Base-by-base conservation (phyloP, 64 coral and sea anemone genomes). In the Stylophora pistillata region DNA sequence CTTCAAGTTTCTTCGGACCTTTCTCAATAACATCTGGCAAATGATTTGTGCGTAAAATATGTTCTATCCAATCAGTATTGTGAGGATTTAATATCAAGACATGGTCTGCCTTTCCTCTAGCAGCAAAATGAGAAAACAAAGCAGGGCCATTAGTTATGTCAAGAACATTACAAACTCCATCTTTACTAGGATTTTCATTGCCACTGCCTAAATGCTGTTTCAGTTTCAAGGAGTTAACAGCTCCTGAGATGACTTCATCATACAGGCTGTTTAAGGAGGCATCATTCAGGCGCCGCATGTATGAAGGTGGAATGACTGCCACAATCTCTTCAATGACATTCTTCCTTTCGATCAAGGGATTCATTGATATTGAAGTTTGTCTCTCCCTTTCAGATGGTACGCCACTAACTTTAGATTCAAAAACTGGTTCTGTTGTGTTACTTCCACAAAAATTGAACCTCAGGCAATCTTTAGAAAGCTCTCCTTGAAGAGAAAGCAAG, bases 201-300 rank as follows among this genome's bases (percentile, higher is more conserved):
- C 9, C 26, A 72, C 4, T 54, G 71, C 9, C 3, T 32, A 10
- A 26, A 28, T 70, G 34, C 29, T 26, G 13, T 23, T 41, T 32
- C 61, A 23, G 62, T 69, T 76, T 79, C 29, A 84, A 23, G 28
- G 52, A 68, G 13, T 76, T 93, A 12, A 93, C 30, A 59, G 91
- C 86, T 73, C 10, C 65, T 64, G 17, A 58, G 74, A 97, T 64
- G 18, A 72, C 91, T 60, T 89, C 81, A 15, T 75, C 60, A 74
- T 87, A 93, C 14, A 84, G 77, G 20, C 33, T 52, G 34, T 74
- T 81, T 28, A 92, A 97, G 32, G 65, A 20, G 14, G 27, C 60
- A 57, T 97, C 95, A 77, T 97, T 97, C 37, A 88, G 23, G 47
- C 72, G 79, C 15, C 79, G 58, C 87, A 97, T 86, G 53, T 87